Evolutionary conservation across 2,888 invertebrate genomes (phyloP), one percentile per base, ranked within the genome.

Genomic region (Trissolcus brochymenae): DNA sequence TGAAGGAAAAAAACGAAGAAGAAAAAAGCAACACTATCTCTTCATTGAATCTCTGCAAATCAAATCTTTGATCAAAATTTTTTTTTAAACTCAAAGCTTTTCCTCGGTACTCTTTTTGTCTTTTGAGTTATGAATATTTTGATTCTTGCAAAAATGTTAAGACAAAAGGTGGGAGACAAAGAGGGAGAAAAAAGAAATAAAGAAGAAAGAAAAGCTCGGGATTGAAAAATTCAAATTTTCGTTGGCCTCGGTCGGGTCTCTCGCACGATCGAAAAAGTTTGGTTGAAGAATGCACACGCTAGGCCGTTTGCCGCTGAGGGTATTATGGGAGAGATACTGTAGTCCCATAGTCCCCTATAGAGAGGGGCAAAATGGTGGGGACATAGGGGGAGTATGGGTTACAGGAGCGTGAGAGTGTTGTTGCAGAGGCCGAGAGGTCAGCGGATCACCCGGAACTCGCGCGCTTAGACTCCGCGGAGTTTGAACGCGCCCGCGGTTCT

Each of bases 391-490:
- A 85, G 89, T 88, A 87, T 89, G 88, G 89, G 89, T 89, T 89
- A 89, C 89, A 88, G 88, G 88, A 89, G 89, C 89, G 89, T 89
- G 89, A 89, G 88, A 88, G 89, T 88, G 88, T 88, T 88, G 88
- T 87, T 87, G 88, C 86, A 88, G 87, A 88, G 88, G 88, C 88
- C 88, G 88, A 87, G 88, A 88, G 89, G 89, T 88, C 89, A 88
- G 89, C 88, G 88, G 88, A 88, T 89, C 88, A 89, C 88, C 89
- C 89, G 89, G 89, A 89, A 89, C 89, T 89, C 89, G 87, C 89
- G 87, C 88, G 88, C 87, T 85, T 84, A 84, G 84, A 84, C 84
- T 84, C 82, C 83, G 83, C 83, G 82, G 82, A 85, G 85, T 85
- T 84, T 84, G 82, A 84, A 82, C 84, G 83, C 83, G 84, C 83